phyloP scores from a whole-genome alignment of 2,113 vertebrate genomes.

The Chinchilla lanigera region DNA sequence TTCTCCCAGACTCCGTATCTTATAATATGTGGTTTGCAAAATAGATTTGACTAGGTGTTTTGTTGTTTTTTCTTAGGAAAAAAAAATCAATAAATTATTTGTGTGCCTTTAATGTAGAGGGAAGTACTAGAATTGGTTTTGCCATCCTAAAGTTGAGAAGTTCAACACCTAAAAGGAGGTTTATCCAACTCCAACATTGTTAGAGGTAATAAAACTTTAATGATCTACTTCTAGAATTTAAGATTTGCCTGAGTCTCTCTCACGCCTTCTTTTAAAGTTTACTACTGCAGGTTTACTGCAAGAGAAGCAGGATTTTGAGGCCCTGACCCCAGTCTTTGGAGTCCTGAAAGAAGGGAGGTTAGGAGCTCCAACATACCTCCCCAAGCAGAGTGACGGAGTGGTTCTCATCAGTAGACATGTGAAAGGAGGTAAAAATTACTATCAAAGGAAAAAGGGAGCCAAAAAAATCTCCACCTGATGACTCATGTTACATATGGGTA shows the following conservation, averaged over 20 bases:
- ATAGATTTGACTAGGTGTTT: slow-evolving; percentile 1
- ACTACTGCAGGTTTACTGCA: background rate
- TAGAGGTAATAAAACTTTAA: slow-evolving; percentile 59
- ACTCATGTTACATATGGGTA: background rate
- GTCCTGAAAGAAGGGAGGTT: background rate
- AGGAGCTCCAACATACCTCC: too few species aligned
- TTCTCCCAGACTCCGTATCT: background rate
- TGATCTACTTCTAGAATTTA: slow-evolving; percentile 41
- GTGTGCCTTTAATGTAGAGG: slow-evolving; percentile 44
- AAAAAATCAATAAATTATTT: slow-evolving; percentile 41
- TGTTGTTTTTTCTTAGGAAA: slow-evolving; percentile 33
- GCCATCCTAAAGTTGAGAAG: slow-evolving; percentile 47
- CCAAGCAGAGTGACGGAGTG: background rate
- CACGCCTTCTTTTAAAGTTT: background rate
- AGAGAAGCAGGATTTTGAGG: background rate
- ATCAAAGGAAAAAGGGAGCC: background rate
- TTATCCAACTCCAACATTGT: background rate
- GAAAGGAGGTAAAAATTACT: background rate
- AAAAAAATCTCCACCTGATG: background rate
- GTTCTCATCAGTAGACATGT: background rate
- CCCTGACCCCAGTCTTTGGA: background rate
- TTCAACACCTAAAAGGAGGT: slow-evolving; percentile 47
- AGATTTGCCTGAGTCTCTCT: background rate
- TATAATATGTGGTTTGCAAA: background rate
- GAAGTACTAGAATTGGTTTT: slow-evolving; percentile 47